These are phyloP conservation scores for Gyrodactylus salaris DNA, from an alignment of 1,140 invertebrate species.

Conservation along the genomic window DNA sequence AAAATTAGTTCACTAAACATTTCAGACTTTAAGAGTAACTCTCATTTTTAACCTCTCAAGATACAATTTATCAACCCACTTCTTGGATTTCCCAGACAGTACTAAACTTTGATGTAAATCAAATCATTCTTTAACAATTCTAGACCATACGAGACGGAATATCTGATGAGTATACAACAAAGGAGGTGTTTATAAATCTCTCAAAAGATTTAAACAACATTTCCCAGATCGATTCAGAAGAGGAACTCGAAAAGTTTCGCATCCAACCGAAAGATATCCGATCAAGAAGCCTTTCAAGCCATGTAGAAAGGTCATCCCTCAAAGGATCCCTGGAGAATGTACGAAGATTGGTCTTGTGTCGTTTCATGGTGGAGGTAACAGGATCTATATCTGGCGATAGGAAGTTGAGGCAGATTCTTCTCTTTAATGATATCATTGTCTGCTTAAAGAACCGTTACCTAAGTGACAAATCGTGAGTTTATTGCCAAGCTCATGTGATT, in stretches of 20 bases:
- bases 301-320: background rate
- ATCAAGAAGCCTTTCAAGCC: background rate
- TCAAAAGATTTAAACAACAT: background rate
- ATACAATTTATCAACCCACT: background rate
- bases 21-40: background rate
- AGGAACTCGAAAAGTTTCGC: background rate
- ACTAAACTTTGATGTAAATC: background rate
- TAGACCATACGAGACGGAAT: background rate
- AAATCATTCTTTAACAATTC: background rate
- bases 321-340: background rate
- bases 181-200: background rate
- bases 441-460: too few relatives aligned
- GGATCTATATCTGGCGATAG: background rate
- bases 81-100: background rate
- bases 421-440: background rate
- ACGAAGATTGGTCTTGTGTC: background rate
- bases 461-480: too few relatives aligned
- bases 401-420: background rate
- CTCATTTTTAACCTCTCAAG: background rate
- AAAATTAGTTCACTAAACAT: too few relatives aligned
- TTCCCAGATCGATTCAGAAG: background rate
- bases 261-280: background rate
- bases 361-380: background rate
- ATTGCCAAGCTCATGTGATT: too few relatives aligned
- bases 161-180: background rate